These are phyloP conservation scores for Acrossocheilus fasciatus DNA, from an alignment of 2,797 vertebrate genomes.

Conservation along the genomic window DNA sequence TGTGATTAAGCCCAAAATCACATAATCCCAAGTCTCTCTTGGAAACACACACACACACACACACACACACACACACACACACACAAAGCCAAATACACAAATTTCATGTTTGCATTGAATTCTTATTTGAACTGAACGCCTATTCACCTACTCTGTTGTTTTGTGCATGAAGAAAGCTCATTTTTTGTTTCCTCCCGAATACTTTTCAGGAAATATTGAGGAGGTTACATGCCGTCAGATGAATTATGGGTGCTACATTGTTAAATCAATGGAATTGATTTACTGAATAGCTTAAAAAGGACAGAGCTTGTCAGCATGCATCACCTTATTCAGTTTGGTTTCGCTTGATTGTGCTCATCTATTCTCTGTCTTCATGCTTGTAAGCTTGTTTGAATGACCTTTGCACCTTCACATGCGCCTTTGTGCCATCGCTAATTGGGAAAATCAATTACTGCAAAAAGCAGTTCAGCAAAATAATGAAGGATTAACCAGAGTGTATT, in stretches of 20 bases:
- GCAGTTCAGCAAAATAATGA: neutral
- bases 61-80: neutral
- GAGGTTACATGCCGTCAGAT: neutral
- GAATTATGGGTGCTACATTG: neutral
- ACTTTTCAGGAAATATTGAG: neutral
- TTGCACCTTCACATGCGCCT: neutral
- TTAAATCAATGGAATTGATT: neutral
- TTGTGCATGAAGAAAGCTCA: neutral
- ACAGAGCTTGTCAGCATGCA: neutral
- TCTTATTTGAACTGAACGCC: neutral
- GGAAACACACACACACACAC: neutral
- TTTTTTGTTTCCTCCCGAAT: neutral
- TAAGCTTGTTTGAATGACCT: constrained; percentile 22
- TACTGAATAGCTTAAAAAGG: neutral
- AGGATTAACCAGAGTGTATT: neutral
- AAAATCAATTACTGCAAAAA: constrained; percentile 11
- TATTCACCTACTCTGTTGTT: neutral
- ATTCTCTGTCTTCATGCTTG: neutral
- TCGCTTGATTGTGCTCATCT: constrained; percentile 1
- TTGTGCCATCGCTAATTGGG: neutral
- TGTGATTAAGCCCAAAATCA: constrained; percentile 28
- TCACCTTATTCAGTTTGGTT: neutral
- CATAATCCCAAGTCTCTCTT: constrained; percentile 19
- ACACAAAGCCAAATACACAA: neutral
- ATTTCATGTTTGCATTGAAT: neutral